A percentile compares a stretch with the other conserved stretches of the same genome.
These are phyloP conservation scores for Fabriciana adippe DNA, from an alignment of 2,888 invertebrate species.

Conservation along the genomic window DNA sequence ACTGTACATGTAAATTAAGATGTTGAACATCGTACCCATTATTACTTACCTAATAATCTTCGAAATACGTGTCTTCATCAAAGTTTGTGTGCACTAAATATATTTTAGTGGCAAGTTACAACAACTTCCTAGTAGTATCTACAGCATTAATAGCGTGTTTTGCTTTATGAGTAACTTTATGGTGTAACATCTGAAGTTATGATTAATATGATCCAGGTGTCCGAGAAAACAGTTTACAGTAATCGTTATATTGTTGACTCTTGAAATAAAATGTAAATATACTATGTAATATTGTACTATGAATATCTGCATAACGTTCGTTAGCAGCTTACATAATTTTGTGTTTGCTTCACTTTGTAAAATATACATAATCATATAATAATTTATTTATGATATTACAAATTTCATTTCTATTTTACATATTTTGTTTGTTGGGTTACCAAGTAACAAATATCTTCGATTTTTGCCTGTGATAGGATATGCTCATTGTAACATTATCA, in stretches of 20 bases:
- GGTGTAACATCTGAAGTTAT: constrained; percentile 58
- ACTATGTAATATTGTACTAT: not conserved
- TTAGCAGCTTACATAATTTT: too few species aligned
- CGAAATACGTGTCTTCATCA: constrained; percentile 24
- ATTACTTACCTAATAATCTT: constrained; percentile 19
- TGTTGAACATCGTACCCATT: constrained; percentile 11
- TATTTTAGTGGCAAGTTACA: constrained; percentile 22
- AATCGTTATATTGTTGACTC: constrained; percentile 13
- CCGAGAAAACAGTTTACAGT: constrained; percentile 23
- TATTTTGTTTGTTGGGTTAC: too few species aligned
- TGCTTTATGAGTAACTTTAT: constrained; percentile 58
- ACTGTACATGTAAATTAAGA: constrained; percentile 10
- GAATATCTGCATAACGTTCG: not conserved
- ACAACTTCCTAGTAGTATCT: constrained; percentile 32
- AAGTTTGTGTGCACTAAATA: constrained; percentile 20
- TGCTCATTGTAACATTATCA: too few species aligned
- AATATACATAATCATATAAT: too few species aligned
- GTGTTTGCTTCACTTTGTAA: too few species aligned
- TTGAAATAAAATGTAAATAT: constrained; percentile 15
- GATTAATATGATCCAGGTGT: constrained; percentile 57
- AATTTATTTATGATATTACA: too few species aligned
- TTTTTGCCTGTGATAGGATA: too few species aligned
- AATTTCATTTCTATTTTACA: too few species aligned
- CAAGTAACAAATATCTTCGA: too few species aligned
- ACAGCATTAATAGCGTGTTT: constrained; percentile 56